These are phyloP conservation scores for Lepidurus apus DNA, from an alignment of 1,140 invertebrate species.

Conservation along the genomic window DNA sequence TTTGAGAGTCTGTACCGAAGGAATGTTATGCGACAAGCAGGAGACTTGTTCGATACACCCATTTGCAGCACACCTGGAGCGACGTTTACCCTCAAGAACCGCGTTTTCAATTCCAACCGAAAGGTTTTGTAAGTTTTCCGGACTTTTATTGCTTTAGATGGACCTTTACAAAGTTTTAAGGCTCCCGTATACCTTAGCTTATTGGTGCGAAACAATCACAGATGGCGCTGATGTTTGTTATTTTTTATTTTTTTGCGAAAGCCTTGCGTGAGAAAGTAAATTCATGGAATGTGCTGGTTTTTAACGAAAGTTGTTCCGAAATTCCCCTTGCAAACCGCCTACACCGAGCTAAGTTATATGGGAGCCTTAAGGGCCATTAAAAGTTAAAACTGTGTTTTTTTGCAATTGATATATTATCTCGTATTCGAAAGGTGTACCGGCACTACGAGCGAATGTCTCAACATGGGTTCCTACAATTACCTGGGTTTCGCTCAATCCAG, in stretches of 20 bases:
- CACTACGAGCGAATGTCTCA: slow-evolving; percentile 69
- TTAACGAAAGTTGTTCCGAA: too few species aligned
- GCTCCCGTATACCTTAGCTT: too few species aligned
- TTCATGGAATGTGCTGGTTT: too few species aligned
- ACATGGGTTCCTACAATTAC: slow-evolving; percentile 91
- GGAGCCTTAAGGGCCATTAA: too few species aligned
- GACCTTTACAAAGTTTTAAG: neutral
- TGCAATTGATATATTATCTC: neutral
- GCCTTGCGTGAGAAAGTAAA: too few species aligned
- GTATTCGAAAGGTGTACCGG: slow-evolving; percentile 62
- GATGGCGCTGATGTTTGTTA: too few species aligned
- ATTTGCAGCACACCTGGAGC: slow-evolving; percentile 86
- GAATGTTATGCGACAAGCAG: slow-evolving; percentile 84
- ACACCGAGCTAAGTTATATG: too few species aligned
- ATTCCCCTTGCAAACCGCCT: too few species aligned
- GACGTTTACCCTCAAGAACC: slow-evolving; percentile 74
- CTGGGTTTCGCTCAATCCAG: slow-evolving; percentile 75
- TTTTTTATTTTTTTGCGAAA: too few species aligned
- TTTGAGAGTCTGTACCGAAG: slow-evolving; percentile 93
- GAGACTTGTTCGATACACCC: slow-evolving; percentile 91
- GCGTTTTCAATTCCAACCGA: slow-evolving; percentile 77
- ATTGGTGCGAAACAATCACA: too few species aligned
- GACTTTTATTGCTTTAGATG: neutral
- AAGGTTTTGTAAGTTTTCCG: slow-evolving; percentile 78
- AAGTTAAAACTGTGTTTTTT: too few species aligned